Conservation (phyloP, 2,888 invertebrate genomes). For the Dynastes maya region DNA sequence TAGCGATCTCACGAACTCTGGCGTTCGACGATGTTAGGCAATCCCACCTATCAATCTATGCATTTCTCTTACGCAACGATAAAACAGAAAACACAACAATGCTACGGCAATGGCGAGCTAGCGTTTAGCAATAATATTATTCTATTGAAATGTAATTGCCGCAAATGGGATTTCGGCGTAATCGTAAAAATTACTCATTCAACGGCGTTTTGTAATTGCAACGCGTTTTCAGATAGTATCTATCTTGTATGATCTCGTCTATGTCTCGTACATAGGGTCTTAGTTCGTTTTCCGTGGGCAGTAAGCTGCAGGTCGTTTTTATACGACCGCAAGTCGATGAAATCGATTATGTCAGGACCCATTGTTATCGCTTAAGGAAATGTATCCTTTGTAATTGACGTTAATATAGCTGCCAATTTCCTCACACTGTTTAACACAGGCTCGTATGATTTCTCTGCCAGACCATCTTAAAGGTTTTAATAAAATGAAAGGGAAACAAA, state of each 20-base stretch:
- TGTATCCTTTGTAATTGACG: conserved; percentile 11
- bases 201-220: conserved; percentile 34
- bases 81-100: conserved; percentile 29
- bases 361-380: conserved; percentile 43
- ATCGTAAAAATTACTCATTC: conserved; percentile 43
- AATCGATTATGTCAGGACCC: conserved; percentile 7
- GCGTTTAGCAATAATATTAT: conserved; percentile 38
- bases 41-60: conserved; percentile 37
- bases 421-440: too few species aligned
- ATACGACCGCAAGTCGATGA: conserved; percentile 26
- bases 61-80: conserved; percentile 34
- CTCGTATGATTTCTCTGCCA: too few species aligned
- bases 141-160: conserved; percentile 42
- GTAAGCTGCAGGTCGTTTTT: conserved; percentile 18
- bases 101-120: conserved; percentile 24
- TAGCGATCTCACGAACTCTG: conserved; percentile 10
- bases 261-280: conserved; percentile 2
- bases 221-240: conserved; percentile 26
- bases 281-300: conserved; percentile 41
- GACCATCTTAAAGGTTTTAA: too few species aligned
- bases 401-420: background rate
- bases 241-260: background rate
- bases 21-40: conserved; percentile 12
- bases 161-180: conserved; percentile 45
- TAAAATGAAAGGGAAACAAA: too few species aligned